Base-by-base conservation (phyloP, 2,888 invertebrate species). In the Dermolepida albohirtum region DNA sequence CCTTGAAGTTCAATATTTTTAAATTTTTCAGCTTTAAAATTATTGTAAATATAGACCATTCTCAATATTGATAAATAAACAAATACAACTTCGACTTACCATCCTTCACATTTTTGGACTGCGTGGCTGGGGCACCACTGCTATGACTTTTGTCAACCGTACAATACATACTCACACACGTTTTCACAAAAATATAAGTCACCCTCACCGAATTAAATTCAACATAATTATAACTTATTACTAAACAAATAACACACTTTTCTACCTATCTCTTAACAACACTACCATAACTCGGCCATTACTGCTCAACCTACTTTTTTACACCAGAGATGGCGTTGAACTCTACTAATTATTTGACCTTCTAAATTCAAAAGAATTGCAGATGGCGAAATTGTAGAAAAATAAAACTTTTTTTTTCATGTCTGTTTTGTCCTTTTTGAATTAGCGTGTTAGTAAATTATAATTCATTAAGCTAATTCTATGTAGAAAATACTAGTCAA, bases 111-210 rank as follows among this genome's bases (percentile, higher is more conserved):
- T 87, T 89, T 86, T 88, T 88, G 83, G 88, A 85, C 87, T 88
- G 85, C 88, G 89, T 82, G 89, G 89, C 86, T 87, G 89, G 86
- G 87, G 89, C 87, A 88, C 89, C 89, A 88, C 90, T 86, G 88
- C 88, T 85, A 88, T 83, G 89, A 84, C 89, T 90, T 86, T 90
- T 90, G 86, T 90, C 90, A 87, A 88, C 87, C 83, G 90, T 89
- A 87, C 90, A 90, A 85, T 91, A 90, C 90, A 91, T 90, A 80
- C 86, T 85, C 80, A 79, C 78, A 78, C 77, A 79, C 79, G 63
- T 41, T 69, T 44, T 62, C 66, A 57, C 63, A 47, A 62, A 63
- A 40, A 67, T 64, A 57, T 64, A 44, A 63, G 83, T 84, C 84
- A 86, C 84, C 85, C 85, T 88, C 88, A 88, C 86, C 87, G 87